Conservation (phyloP, 1,140 invertebrate genomes). For the Aphaenogaster rudis region DNA sequence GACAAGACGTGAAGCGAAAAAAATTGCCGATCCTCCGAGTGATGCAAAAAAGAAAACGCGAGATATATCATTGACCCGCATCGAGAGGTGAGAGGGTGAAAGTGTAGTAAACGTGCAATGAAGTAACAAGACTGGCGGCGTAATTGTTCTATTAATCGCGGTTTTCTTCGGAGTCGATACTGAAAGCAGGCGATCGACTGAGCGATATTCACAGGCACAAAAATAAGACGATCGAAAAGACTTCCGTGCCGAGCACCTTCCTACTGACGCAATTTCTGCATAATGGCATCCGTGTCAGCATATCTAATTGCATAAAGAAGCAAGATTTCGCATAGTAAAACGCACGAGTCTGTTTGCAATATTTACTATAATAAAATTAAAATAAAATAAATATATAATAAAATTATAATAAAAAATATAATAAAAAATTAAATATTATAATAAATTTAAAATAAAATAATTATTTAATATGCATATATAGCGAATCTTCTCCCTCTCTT, state of each 20-base stretch:
- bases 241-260: neutral
- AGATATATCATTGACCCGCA: conserved; percentile 37
- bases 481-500: neutral
- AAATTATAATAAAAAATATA: neutral
- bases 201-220: neutral
- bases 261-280: neutral
- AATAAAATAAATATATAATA: neutral
- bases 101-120: conserved; percentile 61
- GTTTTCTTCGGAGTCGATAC: conserved; percentile 19
- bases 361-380: neutral
- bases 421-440: neutral
- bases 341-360: neutral
- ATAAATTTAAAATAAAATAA: neutral
- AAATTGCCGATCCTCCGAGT: conserved; percentile 7
- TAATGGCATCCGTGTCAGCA: neutral
- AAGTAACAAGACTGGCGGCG: conserved; percentile 9
- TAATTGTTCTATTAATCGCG: conserved; percentile 49
- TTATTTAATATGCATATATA: neutral
- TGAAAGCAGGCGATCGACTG: neutral
- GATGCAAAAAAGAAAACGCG: conserved; percentile 25
- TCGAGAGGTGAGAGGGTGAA: conserved; percentile 67
- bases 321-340: neutral
- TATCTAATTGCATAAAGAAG: neutral
- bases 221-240: neutral
- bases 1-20: conserved; percentile 4